Base-by-base conservation (phyloP, 2,113 vertebrate species). In the Thymallus thymallus region DNA sequence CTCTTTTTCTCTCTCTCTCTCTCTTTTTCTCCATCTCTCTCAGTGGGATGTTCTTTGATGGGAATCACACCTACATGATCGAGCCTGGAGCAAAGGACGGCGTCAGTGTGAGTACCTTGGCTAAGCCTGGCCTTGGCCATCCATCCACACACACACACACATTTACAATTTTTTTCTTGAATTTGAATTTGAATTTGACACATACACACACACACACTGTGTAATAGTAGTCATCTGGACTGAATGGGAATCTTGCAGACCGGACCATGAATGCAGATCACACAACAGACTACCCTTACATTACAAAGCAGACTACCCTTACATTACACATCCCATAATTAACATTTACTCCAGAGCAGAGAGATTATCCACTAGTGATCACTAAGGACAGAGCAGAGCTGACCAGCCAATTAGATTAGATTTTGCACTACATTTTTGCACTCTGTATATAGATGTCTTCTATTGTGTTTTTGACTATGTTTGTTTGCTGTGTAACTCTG, bases 21-120 rank as follows among this genome's bases (percentile, higher is more conserved):
- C n/a, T n/a, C n/a, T 48, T 16, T 48, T 48, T 48, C 46, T 48
- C 46, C 70, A 60, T 77, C 35, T 77, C 74, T 89, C 76, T 89
- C 91, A 99, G 98, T 87, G 98, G 97, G 78, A 97, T 98, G 96
- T 99, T 99, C 93, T 97, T 91, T 70, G 96, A 99, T 77, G 97
- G 97, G 80, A 99, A 98, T 89, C 95, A 98, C 86, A 98, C 97
- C 18, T 99, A 97, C 89, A 94, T 97, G 91, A 98, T 99, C 80
- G 97, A 99, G 78, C 97, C 98, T 45, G 94, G 94, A 92, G 95
- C 94, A 91, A 93, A 91, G 29, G 90, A 90, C 78, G 86, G 85
- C 76, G 82, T 85, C 46, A 82, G 90, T 29, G 97, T 98, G 92
- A 95, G 96, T 95, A 80, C 73, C 64, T 16, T 46, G 23, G n/a